A percentile compares a stretch with the other conserved stretches of the same genome.
These are phyloP conservation scores for Saimiri boliviensis DNA, from an alignment of 2,113 vertebrate genomes.

Conservation along the genomic window DNA sequence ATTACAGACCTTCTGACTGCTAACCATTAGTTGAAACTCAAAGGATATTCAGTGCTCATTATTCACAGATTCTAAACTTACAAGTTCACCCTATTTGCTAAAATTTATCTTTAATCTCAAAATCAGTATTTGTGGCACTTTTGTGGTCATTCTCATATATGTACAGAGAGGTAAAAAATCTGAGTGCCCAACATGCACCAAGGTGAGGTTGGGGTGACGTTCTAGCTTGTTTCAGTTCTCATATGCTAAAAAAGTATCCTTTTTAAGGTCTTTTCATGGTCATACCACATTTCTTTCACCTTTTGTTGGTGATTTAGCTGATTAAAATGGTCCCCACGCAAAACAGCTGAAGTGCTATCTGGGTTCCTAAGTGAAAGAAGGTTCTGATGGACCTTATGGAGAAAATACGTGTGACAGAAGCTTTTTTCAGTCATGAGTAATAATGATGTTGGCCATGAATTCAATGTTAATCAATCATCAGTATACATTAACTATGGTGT, in stretches of 20 bases:
- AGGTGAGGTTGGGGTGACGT: accelerated
- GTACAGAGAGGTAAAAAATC: neutral
- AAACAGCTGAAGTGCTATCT: neutral
- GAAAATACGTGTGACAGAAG: neutral
- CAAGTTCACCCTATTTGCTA: neutral
- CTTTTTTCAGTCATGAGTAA: neutral
- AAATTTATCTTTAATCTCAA: neutral
- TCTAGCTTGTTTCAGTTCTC: neutral
- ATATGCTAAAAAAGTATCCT: neutral
- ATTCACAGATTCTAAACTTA: neutral
- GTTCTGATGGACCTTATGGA: neutral
- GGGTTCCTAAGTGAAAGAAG: neutral
- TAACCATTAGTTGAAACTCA: neutral
- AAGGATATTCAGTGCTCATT: neutral
- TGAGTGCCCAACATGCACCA: neutral
- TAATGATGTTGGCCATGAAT: neutral
- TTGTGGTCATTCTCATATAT: neutral
- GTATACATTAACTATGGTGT: neutral
- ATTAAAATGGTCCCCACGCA: neutral
- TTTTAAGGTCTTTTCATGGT: neutral
- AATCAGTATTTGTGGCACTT: neutral
- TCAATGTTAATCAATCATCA: neutral
- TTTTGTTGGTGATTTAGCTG: neutral
- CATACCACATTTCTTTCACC: neutral
- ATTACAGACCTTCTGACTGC: neutral